Conservation (phyloP, 2,797 vertebrate species). For the Semotilus atromaculatus region DNA sequence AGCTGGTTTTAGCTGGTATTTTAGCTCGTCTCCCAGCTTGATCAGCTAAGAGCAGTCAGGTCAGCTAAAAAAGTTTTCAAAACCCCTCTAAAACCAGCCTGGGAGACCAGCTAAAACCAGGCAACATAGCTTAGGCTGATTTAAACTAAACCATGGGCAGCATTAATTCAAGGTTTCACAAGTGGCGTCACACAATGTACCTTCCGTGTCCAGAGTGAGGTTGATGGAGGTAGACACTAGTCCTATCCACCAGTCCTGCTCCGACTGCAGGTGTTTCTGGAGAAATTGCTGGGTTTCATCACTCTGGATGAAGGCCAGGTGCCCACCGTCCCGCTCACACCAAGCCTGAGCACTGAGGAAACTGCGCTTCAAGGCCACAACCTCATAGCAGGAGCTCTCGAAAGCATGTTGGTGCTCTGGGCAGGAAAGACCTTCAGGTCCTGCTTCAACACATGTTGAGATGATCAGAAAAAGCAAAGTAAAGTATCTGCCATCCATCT, state of each 20-base stretch:
- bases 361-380: conserved; percentile 77
- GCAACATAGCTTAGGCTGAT: too few species aligned
- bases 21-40: too few species aligned
- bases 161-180: neutral
- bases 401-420: conserved; percentile 83
- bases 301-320: conserved; percentile 86
- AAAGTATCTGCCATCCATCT: conserved; percentile 70
- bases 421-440: conserved; percentile 69
- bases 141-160: neutral
- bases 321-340: conserved; percentile 92
- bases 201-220: conserved; percentile 71
- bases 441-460: conserved; percentile 60
- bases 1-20: too few species aligned
- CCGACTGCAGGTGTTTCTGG: conserved; percentile 76
- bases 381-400: conserved; percentile 87
- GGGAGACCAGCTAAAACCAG: too few species aligned
- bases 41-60: too few species aligned
- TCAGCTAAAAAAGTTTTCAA: too few species aligned
- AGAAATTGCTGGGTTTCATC: conserved; percentile 89
- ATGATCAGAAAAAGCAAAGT: conserved; percentile 57
- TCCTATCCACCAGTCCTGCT: conserved; percentile 91
- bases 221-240: conserved; percentile 76
- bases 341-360: conserved; percentile 86
- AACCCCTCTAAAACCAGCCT: neutral
- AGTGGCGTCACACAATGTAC: conserved; percentile 5